Conservation (phyloP, 2,113 vertebrate genomes). For the Rhipidura dahli region DNA sequence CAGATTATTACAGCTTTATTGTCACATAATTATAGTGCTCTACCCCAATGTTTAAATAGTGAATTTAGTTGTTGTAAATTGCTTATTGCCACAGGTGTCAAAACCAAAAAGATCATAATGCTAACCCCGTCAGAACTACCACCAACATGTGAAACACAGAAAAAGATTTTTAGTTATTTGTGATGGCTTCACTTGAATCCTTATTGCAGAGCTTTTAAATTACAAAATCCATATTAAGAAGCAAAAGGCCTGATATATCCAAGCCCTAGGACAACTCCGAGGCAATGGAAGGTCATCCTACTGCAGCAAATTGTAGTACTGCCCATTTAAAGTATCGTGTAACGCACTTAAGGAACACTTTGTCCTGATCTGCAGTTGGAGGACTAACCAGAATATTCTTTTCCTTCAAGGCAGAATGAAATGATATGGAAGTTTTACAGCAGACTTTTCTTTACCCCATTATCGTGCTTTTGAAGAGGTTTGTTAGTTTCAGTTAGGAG, state of each 20-base stretch:
- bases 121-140: conserved; percentile 7
- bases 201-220: background rate
- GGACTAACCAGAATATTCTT: background rate
- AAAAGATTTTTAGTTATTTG: conserved; percentile 28
- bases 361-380: background rate
- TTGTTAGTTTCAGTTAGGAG: background rate
- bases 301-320: background rate
- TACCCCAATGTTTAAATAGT: conserved; percentile 56
- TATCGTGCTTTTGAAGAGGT: background rate
- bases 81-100: conserved; percentile 65
- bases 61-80: conserved; percentile 53
- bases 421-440: background rate
- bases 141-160: background rate
- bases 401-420: conserved; percentile 12
- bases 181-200: background rate
- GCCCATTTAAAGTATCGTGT: background rate
- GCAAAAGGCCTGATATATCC: background rate
- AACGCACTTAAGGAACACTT: background rate
- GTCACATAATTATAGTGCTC: conserved; percentile 59
- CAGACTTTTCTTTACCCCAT: background rate
- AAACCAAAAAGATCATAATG: conserved; percentile 41
- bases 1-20: conserved; percentile 63
- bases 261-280: background rate
- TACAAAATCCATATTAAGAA: background rate
- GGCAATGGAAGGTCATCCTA: background rate